Evolutionary conservation across 2,797 vertebrate genomes (phyloP).

Genomic region (Trachops cirrhosus): DNA sequence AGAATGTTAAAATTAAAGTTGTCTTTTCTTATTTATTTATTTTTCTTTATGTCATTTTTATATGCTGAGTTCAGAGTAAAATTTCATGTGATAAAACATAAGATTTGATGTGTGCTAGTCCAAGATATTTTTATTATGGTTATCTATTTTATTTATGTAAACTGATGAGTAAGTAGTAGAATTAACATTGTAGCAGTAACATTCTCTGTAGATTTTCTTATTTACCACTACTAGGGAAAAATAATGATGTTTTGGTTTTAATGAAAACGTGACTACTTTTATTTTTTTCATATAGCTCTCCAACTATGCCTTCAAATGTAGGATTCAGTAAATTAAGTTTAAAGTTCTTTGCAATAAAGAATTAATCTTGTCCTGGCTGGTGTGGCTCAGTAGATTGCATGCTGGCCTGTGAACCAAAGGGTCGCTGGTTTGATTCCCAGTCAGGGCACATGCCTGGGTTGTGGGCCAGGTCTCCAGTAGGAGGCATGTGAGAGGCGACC

Average conservation of each 20-base stretch:
- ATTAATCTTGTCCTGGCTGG: no score
- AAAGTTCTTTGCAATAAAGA: neutral
- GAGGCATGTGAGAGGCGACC: no score
- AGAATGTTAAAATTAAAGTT: constrained; percentile 16
- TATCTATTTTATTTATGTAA: neutral
- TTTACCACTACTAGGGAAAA: neutral
- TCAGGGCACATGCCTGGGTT: no score
- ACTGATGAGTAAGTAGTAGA: neutral
- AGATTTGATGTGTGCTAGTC: neutral
- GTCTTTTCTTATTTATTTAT: neutral
- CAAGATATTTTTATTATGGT: neutral
- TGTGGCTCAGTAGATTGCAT: no score
- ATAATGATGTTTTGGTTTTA: neutral
- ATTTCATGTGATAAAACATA: neutral
- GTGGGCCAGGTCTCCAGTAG: no score
- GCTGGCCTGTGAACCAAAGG: no score
- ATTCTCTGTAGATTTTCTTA: neutral
- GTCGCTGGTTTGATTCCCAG: no score
- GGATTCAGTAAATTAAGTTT: neutral
- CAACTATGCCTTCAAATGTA: neutral
- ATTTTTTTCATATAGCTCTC: neutral
- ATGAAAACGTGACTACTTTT: neutral
- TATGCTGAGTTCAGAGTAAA: neutral
- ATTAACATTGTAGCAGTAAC: neutral
- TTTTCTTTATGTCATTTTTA: neutral